Evolutionary conservation across 2,113 vertebrate genomes (phyloP), one percentile per base, ranked within the genome.

Genomic region (Aegotheles bennettii): DNA sequence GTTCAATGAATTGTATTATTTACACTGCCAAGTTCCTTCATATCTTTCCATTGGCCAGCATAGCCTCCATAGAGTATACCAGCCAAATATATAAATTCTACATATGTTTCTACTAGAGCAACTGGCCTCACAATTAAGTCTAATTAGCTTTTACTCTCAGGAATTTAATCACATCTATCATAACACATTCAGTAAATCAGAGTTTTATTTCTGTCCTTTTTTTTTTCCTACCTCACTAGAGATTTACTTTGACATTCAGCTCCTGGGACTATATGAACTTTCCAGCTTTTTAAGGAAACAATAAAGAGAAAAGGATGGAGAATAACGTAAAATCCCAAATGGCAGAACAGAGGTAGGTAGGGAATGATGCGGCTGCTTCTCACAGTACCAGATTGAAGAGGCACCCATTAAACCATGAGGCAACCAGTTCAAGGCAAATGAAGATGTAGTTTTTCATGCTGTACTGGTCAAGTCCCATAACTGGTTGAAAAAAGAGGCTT

Each of bases 41-140:
- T 86, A 54, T 92, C 84, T 89, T 92, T 84, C 91, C 84, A 82
- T 50, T 60, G 67, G 84, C 84, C 93, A 90, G 91, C 21, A 31
- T 29, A 96, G 63, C 42, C 89, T 95, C 78, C 33, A 77, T 35
- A 57, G 45, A 96, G 50, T 26, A 93, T 82, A 96, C 84, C 88
- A 95, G 96, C 95, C 97, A 97, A 97, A 95, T 84, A 94, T 59
- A 95, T 97, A 96, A 97, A 96, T 56, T 87, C 64, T 95, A 83
- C 91, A 94, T 92, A 91, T 93, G 94, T 97, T 96, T 94, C 93
- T 96, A 90, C 94, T 97, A 90, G 96, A 98, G 91, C 77, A 97
- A 97, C 65, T 88, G 84, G 73, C 50, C 95, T 95, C 40, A 29
- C 94, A 97, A 96, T 97, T 97, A 97, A 50, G 88, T 93, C 91